Conservation (phyloP, 2,113 vertebrate species). For the Cavia porcellus region DNA sequence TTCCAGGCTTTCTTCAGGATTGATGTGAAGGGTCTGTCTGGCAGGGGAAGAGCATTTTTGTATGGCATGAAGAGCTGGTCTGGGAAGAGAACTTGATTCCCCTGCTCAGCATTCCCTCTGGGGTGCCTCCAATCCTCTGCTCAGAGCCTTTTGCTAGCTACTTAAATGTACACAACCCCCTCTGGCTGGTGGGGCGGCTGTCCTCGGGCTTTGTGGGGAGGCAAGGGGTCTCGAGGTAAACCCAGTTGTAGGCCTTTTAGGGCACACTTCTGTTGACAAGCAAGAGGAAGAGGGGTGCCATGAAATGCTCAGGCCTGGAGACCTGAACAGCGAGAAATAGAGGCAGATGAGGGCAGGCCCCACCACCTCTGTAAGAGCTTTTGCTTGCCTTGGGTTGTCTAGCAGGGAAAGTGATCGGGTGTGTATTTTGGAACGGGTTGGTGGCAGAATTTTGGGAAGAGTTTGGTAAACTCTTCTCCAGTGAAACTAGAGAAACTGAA, state of each 20-base stretch:
- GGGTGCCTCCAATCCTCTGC: not conserved
- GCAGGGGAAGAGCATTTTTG: not conserved
- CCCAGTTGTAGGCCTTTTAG: not conserved
- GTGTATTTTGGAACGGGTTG: not conserved
- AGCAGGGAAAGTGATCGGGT: not conserved
- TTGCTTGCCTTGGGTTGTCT: not conserved
- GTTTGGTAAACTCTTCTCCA: not conserved
- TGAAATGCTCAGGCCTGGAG: too few relatives aligned
- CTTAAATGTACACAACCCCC: not conserved
- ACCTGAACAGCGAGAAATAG: not conserved
- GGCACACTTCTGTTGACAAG: not conserved
- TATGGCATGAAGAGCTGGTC: not conserved
- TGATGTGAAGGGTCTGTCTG: not conserved
- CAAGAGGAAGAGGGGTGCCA: not conserved
- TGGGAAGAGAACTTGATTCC: not conserved
- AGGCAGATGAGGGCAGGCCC: not conserved
- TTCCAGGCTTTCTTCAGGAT: not conserved
- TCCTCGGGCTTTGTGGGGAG: not conserved
- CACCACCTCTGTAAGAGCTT: too few relatives aligned
- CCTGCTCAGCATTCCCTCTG: not conserved
- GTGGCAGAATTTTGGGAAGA: not conserved
- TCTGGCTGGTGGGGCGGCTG: not conserved
- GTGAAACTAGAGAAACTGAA: not conserved
- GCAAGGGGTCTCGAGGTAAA: not conserved
- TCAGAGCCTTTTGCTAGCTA: not conserved